Percentiles rank a stretch among this genome's conserved stretches.
Conservation (phyloP, 2,888 invertebrate species). For the Megaustenia siamemsis region DNA sequence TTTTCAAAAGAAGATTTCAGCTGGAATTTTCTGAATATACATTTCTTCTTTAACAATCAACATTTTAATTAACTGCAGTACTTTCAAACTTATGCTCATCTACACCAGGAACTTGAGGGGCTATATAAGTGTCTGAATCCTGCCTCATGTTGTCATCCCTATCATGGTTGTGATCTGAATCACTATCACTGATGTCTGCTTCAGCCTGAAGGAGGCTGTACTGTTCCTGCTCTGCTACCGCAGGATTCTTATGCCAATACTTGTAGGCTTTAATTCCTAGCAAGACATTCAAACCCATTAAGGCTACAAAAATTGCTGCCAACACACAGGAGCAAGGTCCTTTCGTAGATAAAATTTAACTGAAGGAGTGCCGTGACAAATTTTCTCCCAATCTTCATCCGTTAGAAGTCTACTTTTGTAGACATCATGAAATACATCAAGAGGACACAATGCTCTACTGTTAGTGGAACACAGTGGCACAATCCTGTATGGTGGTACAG, state of each 20-base stretch:
- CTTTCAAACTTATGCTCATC: background rate
- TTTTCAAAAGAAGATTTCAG: no score
- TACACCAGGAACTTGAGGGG: background rate
- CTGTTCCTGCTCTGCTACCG: background rate
- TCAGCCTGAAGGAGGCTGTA: slow-evolving; percentile 30
- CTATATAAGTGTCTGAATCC: background rate
- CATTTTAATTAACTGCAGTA: no score
- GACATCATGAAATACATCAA: slow-evolving; percentile 17
- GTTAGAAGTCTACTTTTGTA: slow-evolving; percentile 14
- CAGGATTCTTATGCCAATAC: background rate
- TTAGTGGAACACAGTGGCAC: background rate
- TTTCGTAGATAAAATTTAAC: no score
- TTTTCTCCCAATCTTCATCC: slow-evolving; percentile 27
- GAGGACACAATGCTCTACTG: slow-evolving; percentile 5
- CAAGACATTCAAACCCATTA: slow-evolving; percentile 39
- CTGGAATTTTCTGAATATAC: no score
- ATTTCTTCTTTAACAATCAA: no score
- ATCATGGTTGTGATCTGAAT: background rate
- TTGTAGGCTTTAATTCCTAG: slow-evolving; percentile 22
- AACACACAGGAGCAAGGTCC: no score
- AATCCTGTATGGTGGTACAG: slow-evolving; percentile 4
- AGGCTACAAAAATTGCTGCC: slow-evolving; percentile 32
- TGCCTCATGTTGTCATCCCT: background rate
- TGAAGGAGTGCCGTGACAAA: background rate
- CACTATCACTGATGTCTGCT: slow-evolving; percentile 32